phyloP scores from a whole-genome alignment of 2,888 invertebrate genomes.

The Campoplex capitator region DNA sequence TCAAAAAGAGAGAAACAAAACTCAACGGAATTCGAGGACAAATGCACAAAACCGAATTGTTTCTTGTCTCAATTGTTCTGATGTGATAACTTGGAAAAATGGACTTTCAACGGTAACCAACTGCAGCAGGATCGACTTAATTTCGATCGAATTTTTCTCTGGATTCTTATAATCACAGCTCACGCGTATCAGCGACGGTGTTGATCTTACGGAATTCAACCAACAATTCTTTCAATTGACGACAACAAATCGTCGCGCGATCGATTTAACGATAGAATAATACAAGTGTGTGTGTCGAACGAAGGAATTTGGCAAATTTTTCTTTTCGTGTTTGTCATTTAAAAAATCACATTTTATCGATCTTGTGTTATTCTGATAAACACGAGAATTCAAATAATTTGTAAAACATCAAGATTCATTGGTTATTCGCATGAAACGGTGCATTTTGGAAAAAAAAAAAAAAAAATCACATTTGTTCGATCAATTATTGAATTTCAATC shows the following conservation, averaged over 20 bases:
- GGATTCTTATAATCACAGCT: no score
- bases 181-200: background rate
- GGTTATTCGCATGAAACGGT: background rate
- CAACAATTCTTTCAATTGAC: background rate
- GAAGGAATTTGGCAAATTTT: background rate
- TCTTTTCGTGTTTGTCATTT: background rate
- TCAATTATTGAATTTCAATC: background rate
- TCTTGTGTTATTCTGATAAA: constrained; percentile 3
- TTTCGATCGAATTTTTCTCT: background rate
- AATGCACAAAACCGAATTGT: background rate
- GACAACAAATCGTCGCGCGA: background rate
- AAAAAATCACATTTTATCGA: background rate
- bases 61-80: background rate
- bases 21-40: background rate
- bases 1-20: background rate
- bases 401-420: background rate
- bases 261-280: background rate
- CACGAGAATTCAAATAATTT: background rate
- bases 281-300: background rate
- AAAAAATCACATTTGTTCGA: background rate
- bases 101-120: background rate
- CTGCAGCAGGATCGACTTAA: background rate
- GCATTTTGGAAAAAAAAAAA: background rate
- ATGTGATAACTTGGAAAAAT: background rate
- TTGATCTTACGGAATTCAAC: background rate